A percentile compares a stretch with the other conserved stretches of the same genome.
Evolutionary conservation across 1,140 invertebrate species (phyloP).

Genomic region (Solen grandis): DNA sequence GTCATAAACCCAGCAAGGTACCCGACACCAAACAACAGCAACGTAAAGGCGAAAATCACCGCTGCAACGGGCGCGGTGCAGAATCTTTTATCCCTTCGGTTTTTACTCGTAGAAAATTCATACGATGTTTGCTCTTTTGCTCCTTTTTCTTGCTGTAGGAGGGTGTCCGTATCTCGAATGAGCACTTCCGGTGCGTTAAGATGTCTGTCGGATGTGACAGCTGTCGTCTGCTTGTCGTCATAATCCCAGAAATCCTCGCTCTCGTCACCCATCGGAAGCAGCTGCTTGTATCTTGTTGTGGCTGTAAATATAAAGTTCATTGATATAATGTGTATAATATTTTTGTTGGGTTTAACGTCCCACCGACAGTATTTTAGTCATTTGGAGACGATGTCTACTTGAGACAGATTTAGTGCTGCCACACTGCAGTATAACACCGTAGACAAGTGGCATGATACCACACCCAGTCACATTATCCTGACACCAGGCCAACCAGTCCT

Average conservation of each 20-base stretch:
- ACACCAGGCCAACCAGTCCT: too few species aligned
- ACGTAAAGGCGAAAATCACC: conserved; percentile 45
- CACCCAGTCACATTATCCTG: too few species aligned
- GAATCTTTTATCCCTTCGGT: conserved; percentile 20
- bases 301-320: too few species aligned
- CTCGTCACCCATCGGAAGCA: conserved; percentile 56
- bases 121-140: conserved; percentile 50
- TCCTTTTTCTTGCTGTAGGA: conserved; percentile 36
- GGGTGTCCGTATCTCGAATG: conserved; percentile 34
- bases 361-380: too few species aligned
- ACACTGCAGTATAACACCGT: too few species aligned
- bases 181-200: conserved; percentile 37
- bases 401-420: too few species aligned
- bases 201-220: not conserved
- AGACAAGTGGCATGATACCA: too few species aligned
- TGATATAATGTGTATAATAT: too few species aligned
- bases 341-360: too few species aligned
- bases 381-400: too few species aligned
- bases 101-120: conserved; percentile 46
- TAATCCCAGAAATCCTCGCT: conserved; percentile 60
- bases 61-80: conserved; percentile 61
- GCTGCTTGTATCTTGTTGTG: conserved; percentile 50
- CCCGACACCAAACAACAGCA: conserved; percentile 62
- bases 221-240: conserved; percentile 30
- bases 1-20: conserved; percentile 66